These are phyloP conservation scores for Acipenser oxyrinchus DNA, from an alignment of 2,797 vertebrate genomes.

Conservation along the genomic window DNA sequence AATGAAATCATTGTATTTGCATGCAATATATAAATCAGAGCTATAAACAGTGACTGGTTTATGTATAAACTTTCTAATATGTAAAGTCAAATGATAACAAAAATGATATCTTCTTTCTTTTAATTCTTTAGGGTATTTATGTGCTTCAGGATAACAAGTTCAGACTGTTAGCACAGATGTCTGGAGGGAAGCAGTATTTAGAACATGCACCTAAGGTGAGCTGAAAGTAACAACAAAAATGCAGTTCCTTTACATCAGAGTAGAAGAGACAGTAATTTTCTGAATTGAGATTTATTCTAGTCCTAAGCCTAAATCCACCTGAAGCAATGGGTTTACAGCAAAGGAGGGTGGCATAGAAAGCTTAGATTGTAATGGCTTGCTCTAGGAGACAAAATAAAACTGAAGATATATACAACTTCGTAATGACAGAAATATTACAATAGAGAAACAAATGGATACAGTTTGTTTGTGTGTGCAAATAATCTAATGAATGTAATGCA, in stretches of 20 bases:
- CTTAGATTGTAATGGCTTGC: no score
- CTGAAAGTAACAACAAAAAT: neutral
- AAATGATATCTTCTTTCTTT: neutral
- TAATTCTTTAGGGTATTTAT: constrained; percentile 76
- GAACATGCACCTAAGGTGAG: constrained; percentile 86
- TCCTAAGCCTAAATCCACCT: no score
- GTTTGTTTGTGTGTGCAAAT: no score
- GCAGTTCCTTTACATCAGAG: neutral
- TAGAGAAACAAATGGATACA: no score
- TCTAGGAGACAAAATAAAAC: no score
- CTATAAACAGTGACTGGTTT: neutral
- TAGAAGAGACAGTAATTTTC: neutral
- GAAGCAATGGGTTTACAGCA: no score
- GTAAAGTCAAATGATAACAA: neutral
- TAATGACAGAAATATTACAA: no score
- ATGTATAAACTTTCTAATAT: neutral
- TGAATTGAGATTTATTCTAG: no score
- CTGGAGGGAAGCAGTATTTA: constrained; percentile 86
- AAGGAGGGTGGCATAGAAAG: no score
- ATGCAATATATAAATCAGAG: neutral
- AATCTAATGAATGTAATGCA: no score
- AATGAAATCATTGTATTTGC: no score
- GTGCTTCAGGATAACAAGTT: constrained; percentile 94
- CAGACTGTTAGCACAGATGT: constrained; percentile 79
- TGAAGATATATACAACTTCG: no score